Evolutionary conservation across 2,113 vertebrate species (phyloP).

Genomic region (Nyctereutes procyonoides): DNA sequence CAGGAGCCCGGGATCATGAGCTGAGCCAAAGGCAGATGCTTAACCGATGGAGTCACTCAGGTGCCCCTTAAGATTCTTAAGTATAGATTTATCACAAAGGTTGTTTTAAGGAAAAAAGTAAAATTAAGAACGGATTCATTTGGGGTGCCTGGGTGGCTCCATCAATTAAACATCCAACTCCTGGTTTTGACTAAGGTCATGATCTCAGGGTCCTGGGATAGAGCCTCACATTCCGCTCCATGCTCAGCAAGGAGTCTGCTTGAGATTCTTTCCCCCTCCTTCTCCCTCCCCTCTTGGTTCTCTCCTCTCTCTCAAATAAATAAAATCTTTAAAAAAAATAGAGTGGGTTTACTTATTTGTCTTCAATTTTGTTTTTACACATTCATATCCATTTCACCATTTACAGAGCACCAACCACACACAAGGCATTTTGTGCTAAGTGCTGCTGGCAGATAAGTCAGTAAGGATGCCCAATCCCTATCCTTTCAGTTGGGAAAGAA

Average conservation of each 20-base stretch:
- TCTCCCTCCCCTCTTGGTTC: background rate
- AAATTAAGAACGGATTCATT: background rate
- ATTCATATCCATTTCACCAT: background rate
- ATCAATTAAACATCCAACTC: background rate
- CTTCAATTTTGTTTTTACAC: constrained; percentile 7
- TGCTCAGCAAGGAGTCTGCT: background rate
- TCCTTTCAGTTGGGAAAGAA: background rate
- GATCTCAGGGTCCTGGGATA: background rate
- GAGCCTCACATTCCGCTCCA: background rate
- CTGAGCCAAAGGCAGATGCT: background rate
- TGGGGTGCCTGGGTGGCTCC: background rate
- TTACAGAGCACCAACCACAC: background rate
- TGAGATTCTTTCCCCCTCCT: background rate
- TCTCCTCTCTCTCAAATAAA: background rate
- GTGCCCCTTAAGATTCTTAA: background rate
- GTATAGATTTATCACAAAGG: background rate
- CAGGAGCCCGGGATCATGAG: background rate
- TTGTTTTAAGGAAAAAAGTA: background rate
- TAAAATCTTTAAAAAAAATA: background rate
- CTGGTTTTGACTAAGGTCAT: background rate
- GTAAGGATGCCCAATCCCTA: background rate
- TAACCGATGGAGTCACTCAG: too few species aligned
- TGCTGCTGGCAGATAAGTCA: background rate
- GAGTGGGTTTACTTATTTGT: background rate
- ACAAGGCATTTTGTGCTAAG: background rate